Base-by-base conservation (phyloP, 2,888 invertebrate species). In the Drosophila rubida region DNA sequence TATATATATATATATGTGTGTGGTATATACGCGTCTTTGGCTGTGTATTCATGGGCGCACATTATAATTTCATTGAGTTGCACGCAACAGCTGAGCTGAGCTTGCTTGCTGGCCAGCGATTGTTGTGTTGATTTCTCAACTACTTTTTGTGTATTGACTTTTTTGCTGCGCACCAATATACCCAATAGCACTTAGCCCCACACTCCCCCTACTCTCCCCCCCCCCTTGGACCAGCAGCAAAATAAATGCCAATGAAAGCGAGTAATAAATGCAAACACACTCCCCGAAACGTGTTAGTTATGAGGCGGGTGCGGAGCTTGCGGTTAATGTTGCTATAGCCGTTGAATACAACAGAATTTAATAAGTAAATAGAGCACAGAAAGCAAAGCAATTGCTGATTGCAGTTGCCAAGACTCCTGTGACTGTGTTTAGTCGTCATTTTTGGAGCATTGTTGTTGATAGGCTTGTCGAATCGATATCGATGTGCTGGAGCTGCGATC, bases 241-340 rank as follows among this genome's bases (percentile, higher is more conserved):
- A 80, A 85, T 82, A 87, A 85, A 85, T 82, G 82, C 78, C 87
- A 87, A 80, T 85, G 84, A 87, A 85, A 87, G 82, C 80, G 72
- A 82, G 78, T 69, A 85, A 87, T 85, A 82, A 80, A 78, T 82
- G 78, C 75, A 80, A 79, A 75, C 78, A 72, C 63, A 72, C 61
- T 45, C 55, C 39, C 39, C 55, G 69, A 83, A 80, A 77, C 73
- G 84, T 72, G 71, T 74, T 71, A 75, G 81, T 74, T 76, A 69
- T 66, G 67, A 76, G 61, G 59, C 65, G 70, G 74, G 86, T 69
- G 75, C 62, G 67, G 25, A 6, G 5, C 3, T 44, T 57, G 57
- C 44, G 57, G 49, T 46, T 63, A 46, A 19, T 49, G 53, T 41
- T 57, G 58, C 16, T 41, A 62, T 59, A 53, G 50, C 53, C 50